Conservation (phyloP, 64 coral and sea anemone species). For the Exaiptasia diaphana region DNA sequence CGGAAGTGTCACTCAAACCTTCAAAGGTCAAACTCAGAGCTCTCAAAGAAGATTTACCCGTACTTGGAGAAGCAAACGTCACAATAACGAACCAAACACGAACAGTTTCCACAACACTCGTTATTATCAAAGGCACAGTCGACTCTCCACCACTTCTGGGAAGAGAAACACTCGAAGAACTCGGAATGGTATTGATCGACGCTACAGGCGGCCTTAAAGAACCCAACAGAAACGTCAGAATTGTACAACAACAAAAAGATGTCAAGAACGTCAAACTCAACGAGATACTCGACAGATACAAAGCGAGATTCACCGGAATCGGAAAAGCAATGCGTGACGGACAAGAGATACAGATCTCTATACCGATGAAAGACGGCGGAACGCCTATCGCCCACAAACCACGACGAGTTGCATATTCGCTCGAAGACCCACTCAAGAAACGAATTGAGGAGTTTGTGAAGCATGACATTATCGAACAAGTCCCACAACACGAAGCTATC, state of each 20-base stretch:
- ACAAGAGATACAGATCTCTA: constrained; percentile 26
- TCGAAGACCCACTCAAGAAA: constrained; percentile 30
- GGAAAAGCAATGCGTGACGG: constrained; percentile 35
- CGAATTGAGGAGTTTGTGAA: constrained; percentile 47
- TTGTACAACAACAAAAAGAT: neutral
- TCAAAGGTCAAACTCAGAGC: constrained; percentile 42
- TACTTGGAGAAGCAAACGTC: constrained; percentile 24
- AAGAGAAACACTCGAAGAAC: constrained; percentile 34
- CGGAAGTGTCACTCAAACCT: constrained; percentile 7
- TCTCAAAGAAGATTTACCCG: constrained; percentile 3
- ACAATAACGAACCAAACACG: constrained; percentile 10
- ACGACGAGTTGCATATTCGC: constrained; percentile 27
- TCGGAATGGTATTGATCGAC: constrained; percentile 56
- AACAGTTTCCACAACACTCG: neutral
- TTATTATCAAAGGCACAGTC: constrained; percentile 10
- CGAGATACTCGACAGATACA: neutral
- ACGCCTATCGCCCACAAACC: constrained; percentile 50
- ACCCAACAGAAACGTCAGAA: constrained; percentile 7
- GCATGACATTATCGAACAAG: constrained; percentile 48
- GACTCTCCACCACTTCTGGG: constrained; percentile 48
- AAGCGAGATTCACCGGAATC: constrained; percentile 27
- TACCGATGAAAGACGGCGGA: constrained; percentile 36
- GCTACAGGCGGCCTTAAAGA: constrained; percentile 30
- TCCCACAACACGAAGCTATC: constrained; percentile 41
- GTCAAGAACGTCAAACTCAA: neutral